Percentiles rank a stretch among this genome's conserved stretches.
Conservation (phyloP, 2,113 vertebrate genomes). For the Circaetus cinerascens region DNA sequence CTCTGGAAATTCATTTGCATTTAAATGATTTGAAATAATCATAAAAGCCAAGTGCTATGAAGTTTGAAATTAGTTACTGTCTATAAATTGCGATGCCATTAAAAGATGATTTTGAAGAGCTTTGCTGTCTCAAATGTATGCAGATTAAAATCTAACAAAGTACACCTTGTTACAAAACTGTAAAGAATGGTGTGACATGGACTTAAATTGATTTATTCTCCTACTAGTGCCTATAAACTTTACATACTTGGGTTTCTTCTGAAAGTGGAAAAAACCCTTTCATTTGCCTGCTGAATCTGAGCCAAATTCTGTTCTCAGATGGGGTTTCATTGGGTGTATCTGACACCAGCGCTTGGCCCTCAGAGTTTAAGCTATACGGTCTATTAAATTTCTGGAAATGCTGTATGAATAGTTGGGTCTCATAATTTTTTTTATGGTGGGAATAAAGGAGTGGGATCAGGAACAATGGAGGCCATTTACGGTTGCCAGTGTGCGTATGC, state of each 20-base stretch:
- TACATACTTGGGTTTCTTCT: constrained; percentile 65
- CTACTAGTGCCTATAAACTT: constrained; percentile 70
- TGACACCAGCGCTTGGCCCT: constrained; percentile 41
- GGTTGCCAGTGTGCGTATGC: neutral
- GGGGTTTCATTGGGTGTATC: constrained; percentile 39
- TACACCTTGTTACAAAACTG: constrained; percentile 84
- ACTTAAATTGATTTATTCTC: constrained; percentile 79
- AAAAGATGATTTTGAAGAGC: constrained; percentile 85
- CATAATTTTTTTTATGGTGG: constrained; percentile 53
- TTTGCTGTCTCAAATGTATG: constrained; percentile 80
- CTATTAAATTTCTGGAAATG: constrained; percentile 53
- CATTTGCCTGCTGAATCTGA: constrained; percentile 29
- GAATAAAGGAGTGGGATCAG: constrained; percentile 41
- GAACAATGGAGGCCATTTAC: constrained; percentile 3
- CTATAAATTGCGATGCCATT: constrained; percentile 85
- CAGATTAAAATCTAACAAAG: constrained; percentile 86
- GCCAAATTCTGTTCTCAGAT: constrained; percentile 48
- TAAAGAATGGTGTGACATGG: constrained; percentile 75
- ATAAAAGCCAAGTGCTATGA: constrained; percentile 90
- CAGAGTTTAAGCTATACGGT: constrained; percentile 45
- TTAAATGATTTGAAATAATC: constrained; percentile 90
- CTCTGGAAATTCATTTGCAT: constrained; percentile 89
- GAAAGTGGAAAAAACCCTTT: constrained; percentile 45
- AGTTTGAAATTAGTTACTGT: constrained; percentile 92
- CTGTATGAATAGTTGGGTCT: constrained; percentile 35